Base-by-base conservation (phyloP, 2,888 invertebrate genomes). In the Tribolium freemani region DNA sequence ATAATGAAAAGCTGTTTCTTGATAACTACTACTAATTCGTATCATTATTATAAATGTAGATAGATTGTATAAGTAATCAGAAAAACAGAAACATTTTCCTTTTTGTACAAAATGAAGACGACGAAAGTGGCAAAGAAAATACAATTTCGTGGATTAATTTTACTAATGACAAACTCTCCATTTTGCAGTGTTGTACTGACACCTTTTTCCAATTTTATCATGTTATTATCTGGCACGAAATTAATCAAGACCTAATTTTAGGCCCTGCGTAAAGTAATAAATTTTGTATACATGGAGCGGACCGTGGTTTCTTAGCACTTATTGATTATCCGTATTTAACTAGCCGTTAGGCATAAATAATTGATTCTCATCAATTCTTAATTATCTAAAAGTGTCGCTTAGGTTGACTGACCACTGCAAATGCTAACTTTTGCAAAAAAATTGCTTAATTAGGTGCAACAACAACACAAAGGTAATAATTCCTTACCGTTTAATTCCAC, bases 401-500 rank as follows among this genome's bases (percentile, higher is more conserved):
- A 8, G 16, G 21, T 51, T 51, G 38, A 51, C 51, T n/a, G 51
- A 16, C 9, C 16, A 10, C 20, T 51, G 16, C 16, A 10, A 48
- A 48, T 6, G 48, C 13, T 21, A 9, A 16, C 51, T 20, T 8
- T 11, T 20, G 21, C n/a, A 50, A 50, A 13, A 20, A 50, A 51
- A 20, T 21, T 16, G 21, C 13, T 51, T 16, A 16, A 51, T 51
- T 16, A 51, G 2, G 30, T 56, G 11, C n/a, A 38, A 38, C 8
- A 38, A 38, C n/a, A 38, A 38, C 5, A 38, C 38, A 38, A n/a
- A 38, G 26, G 3, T 26, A 38, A 6, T 6, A 38, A 38, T 38
- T 26, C 57, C 71, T 72, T 77, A 82, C 78, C 78, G 75, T 73
- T 80, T 80, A 48, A 81, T 77, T 63, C 74, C 77, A 69, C 75